A percentile compares a stretch with the other conserved stretches of the same genome.
Evolutionary conservation across 1,140 invertebrate genomes (phyloP).

Genomic region (Scaptodrosophila lebanonensis): DNA sequence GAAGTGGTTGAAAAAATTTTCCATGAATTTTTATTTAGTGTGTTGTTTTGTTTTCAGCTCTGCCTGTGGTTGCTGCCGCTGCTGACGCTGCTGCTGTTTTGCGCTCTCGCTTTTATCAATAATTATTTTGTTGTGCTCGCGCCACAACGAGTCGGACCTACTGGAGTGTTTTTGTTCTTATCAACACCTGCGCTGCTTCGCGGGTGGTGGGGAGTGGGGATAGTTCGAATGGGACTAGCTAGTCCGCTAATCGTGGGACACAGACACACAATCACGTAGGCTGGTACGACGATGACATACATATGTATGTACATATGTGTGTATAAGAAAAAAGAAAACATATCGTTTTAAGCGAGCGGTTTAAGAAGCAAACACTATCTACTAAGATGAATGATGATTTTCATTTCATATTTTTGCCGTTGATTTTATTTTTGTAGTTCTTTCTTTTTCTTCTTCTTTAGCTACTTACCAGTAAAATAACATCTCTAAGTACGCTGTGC

Average conservation of each 20-base stretch:
- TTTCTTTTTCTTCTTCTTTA: too few species aligned
- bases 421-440: too few species aligned
- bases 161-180: constrained; percentile 51
- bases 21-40: constrained; percentile 60
- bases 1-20: constrained; percentile 73
- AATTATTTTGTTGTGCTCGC: constrained; percentile 73
- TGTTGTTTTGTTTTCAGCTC: constrained; percentile 54
- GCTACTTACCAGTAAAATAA: too few species aligned
- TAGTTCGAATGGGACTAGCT: constrained; percentile 15
- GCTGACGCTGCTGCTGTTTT: too few species aligned
- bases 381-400: too few species aligned
- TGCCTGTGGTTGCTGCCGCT: too few species aligned
- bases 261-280: constrained; percentile 65
- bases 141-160: constrained; percentile 31
- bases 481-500: too few species aligned
- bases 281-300: constrained; percentile 24
- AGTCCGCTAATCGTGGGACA: constrained; percentile 56
- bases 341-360: too few species aligned
- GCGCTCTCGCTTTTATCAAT: constrained; percentile 70
- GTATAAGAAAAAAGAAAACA: too few species aligned
- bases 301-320: too few species aligned
- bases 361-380: too few species aligned
- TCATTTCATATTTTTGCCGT: too few species aligned
- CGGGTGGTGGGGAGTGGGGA: not conserved
- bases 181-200: constrained; percentile 43